Conservation (phyloP, 2,797 vertebrate species). For the Myiotriccus ornatus region DNA sequence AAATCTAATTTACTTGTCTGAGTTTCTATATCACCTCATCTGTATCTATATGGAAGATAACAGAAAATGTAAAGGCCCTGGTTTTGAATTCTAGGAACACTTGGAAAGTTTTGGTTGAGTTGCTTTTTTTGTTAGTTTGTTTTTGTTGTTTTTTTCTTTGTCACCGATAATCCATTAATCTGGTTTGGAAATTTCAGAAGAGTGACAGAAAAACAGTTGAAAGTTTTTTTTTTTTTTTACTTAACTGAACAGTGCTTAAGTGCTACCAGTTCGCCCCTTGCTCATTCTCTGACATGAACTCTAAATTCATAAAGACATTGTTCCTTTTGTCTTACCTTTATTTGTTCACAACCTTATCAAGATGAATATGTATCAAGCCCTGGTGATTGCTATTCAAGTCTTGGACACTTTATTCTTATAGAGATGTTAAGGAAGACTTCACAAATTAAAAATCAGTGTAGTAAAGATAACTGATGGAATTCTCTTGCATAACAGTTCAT, state of each 20-base stretch:
- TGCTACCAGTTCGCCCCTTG: not conserved
- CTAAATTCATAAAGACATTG: not conserved
- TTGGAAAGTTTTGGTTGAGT: not conserved
- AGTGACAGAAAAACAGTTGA: not conserved
- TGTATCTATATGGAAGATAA: not conserved
- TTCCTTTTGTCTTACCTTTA: not conserved
- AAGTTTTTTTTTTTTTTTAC: not conserved
- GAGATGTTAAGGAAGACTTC: not conserved
- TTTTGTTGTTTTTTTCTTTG: not conserved
- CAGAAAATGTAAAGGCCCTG: not conserved
- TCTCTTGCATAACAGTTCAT: not conserved
- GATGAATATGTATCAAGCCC: not conserved
- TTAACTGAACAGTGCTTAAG: not conserved
- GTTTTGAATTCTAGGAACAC: not conserved
- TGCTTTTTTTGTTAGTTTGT: not conserved
- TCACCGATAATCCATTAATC: not conserved
- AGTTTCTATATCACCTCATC: not conserved
- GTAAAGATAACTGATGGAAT: not conserved
- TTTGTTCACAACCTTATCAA: not conserved
- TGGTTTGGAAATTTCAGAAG: not conserved
- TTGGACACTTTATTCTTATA: not conserved
- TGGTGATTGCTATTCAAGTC: not conserved
- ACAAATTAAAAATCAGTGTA: not conserved
- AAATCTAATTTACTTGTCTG: not conserved
- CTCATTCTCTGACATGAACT: not conserved